phyloP scores from a whole-genome alignment of 2,113 vertebrate genomes.

The Piprites chloris region DNA sequence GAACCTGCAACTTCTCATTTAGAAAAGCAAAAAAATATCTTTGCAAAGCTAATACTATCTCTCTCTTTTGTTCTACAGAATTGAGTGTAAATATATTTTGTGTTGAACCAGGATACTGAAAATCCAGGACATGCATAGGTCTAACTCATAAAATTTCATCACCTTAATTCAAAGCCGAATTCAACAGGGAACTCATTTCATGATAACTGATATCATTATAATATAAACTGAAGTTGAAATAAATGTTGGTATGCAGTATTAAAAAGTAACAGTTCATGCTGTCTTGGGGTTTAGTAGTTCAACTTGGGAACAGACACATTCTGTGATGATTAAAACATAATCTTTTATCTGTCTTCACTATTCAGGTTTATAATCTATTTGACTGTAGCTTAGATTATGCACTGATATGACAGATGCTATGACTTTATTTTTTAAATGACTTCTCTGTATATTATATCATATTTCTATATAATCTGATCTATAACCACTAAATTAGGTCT shows the following conservation, averaged over 20 bases:
- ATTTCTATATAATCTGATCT: background rate
- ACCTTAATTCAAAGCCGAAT: background rate
- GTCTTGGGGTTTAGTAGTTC: background rate
- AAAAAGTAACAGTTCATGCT: constrained; percentile 1
- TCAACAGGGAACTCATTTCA: background rate
- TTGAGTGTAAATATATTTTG: background rate
- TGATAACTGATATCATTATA: background rate
- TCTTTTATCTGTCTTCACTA: background rate
- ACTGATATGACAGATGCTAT: background rate
- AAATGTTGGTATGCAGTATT: background rate
- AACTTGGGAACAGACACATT: background rate
- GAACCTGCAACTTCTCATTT: background rate
- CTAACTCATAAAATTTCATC: background rate
- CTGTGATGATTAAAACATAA: background rate
- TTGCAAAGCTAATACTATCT: background rate
- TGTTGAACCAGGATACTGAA: background rate
- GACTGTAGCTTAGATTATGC: background rate
- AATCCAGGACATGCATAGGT: background rate
- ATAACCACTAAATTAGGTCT: background rate
- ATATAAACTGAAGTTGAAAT: background rate
- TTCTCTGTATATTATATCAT: background rate
- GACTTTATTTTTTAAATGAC: background rate
- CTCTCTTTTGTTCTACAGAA: background rate
- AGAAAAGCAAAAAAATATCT: background rate
- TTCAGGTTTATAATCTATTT: background rate